These are phyloP conservation scores for Agelaius tricolor DNA, from an alignment of 2,113 vertebrate genomes.

Conservation along the genomic window DNA sequence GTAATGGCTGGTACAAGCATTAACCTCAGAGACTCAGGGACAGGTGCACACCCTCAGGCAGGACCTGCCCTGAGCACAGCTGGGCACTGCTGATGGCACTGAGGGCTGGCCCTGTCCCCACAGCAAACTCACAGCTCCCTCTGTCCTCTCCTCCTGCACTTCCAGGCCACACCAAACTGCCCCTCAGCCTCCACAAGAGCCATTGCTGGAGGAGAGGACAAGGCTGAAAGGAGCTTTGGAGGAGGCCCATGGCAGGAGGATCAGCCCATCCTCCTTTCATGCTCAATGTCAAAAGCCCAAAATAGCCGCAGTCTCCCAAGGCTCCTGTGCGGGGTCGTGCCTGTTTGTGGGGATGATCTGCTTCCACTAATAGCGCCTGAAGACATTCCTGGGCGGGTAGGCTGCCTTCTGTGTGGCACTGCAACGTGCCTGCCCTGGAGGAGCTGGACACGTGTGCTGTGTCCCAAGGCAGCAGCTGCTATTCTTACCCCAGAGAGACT, in stretches of 20 bases:
- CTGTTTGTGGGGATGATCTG: neutral
- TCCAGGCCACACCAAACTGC: too few species aligned
- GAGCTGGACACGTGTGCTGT: constrained; percentile 20
- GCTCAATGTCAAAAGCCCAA: neutral
- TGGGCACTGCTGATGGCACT: neutral
- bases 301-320: constrained; percentile 14
- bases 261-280: neutral
- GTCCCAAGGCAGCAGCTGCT: constrained; percentile 13
- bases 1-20: neutral
- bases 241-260: neutral
- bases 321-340: neutral
- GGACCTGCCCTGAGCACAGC: neutral
- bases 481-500: constrained; percentile 50
- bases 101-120: neutral
- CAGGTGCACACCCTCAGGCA: neutral
- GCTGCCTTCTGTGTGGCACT: neutral
- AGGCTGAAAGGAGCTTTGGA: too few species aligned
- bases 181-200: too few species aligned
- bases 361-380: neutral
- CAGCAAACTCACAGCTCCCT: neutral
- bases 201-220: too few species aligned
- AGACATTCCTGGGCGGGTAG: constrained; percentile 65
- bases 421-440: neutral
- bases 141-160: neutral
- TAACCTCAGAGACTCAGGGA: neutral